phyloP scores from a whole-genome alignment of 2,888 invertebrate genomes.

The Xylota segnis region DNA sequence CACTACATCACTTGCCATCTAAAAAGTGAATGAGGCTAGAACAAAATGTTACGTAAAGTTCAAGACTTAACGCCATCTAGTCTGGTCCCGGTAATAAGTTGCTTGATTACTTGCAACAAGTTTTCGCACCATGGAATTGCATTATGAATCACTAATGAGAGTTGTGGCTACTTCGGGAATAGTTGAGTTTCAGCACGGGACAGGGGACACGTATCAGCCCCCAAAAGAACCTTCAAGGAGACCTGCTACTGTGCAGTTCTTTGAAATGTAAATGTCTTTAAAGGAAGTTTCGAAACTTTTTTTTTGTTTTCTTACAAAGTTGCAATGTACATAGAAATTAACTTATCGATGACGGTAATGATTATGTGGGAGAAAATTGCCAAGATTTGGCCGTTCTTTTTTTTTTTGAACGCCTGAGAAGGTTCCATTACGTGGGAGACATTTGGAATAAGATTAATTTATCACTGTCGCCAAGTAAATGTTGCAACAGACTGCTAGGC shows the following conservation, averaged over 20 bases:
- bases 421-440: constrained; percentile 28
- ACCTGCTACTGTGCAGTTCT: neutral
- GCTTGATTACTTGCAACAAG: constrained; percentile 55
- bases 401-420: constrained; percentile 8
- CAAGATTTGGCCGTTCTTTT: neutral
- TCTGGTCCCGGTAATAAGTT: constrained; percentile 45
- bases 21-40: constrained; percentile 10
- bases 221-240: constrained; percentile 28
- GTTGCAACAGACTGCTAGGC: constrained; percentile 19
- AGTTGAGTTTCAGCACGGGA: neutral
- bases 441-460: constrained; percentile 35
- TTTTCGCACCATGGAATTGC: constrained; percentile 47
- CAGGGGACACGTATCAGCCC: neutral
- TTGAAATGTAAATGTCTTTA: constrained; percentile 12
- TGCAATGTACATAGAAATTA: constrained; percentile 1
- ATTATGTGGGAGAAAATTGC: constrained; percentile 15
- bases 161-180: neutral
- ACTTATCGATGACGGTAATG: constrained; percentile 14
- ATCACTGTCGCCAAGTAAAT: constrained; percentile 32
- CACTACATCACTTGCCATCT: constrained; percentile 19
- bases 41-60: constrained; percentile 43
- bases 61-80: constrained; percentile 39
- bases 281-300: constrained; percentile 5
- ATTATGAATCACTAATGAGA: constrained; percentile 62
- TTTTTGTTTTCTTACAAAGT: neutral